Base-by-base conservation (phyloP, 2,113 vertebrate species). In the Pholis gunnellus region DNA sequence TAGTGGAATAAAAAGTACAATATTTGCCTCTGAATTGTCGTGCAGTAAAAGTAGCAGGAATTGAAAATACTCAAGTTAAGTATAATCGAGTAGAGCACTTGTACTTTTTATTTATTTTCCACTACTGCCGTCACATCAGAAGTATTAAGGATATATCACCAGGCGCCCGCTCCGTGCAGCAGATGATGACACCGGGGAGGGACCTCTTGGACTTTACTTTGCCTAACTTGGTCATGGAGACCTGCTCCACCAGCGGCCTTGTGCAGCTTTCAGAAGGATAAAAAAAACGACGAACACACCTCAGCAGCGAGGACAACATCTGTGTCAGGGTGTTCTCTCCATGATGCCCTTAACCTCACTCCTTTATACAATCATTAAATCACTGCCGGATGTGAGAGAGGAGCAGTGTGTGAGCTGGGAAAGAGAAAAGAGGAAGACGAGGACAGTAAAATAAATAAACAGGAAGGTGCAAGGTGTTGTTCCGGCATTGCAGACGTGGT, bases 201-300 rank as follows among this genome's bases (percentile, higher is more conserved):
- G 77, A 72, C 87, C 77, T 61, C 68, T 67, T 25, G 67, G 64
- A 86, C 84, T 88, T 77, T 87, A 17, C 68, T 80, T 81, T 78
- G 70, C 84, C 85, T 85, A 85, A 90, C 89, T 92, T 93, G 89
- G 91, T 88, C 83, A 86, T 82, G 67, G 54, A 89, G 78, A 63
- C 69, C 61, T 46, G 48, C 73, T 80, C 71, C 57, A n/a, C 25
- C 57, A 27, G 27, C 81, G 68, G 70, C 54, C 56, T 65, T 20
- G 57, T 46, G 44, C 5, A 9, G 27, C 34, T 60, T 34, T 68
- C 38, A 34, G 22, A 4, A 8, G 71, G 15, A 71, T 48, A 48
- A 63, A 76, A 63, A 76, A 76, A 75, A 79, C n/a, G 50, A 87
- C 57, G 18, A 68, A 87, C 72, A 72, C 77, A 83, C 77, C 70